phyloP scores from a whole-genome alignment of 1,140 invertebrate genomes.

The Drosophila mojavensis region DNA sequence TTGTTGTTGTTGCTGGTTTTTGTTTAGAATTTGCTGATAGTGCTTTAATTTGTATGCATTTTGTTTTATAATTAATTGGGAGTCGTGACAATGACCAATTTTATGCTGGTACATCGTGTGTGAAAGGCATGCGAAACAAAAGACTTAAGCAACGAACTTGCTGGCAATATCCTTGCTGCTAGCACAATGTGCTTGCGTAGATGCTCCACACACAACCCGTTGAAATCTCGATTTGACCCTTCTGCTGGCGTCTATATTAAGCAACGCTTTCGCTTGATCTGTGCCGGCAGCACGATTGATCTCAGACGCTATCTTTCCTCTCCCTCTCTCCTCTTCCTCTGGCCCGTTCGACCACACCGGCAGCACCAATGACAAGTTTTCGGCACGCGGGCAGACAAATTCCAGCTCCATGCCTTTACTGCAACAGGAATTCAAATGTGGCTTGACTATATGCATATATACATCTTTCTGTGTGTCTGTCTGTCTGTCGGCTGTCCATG shows the following conservation, averaged over 20 bases:
- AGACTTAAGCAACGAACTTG: conserved; percentile 71
- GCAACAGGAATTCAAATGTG: conserved; percentile 62
- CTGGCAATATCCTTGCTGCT: conserved; percentile 34
- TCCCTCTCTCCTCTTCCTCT: background rate
- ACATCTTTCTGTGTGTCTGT: conserved; percentile 4
- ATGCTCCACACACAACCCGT: background rate
- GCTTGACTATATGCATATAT: conserved; percentile 27
- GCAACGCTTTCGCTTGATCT: conserved; percentile 63
- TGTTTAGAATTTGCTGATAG: conserved; percentile 43
- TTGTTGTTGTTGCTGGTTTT: conserved; percentile 26
- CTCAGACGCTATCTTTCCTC: background rate
- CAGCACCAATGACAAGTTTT: conserved; percentile 76
- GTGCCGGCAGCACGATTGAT: conserved; percentile 43
- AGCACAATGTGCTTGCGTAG: background rate
- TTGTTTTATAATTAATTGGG: conserved; percentile 60
- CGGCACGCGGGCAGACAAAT: conserved; percentile 82
- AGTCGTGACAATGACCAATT: conserved; percentile 35
- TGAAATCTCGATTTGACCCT: conserved; percentile 26
- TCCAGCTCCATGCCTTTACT: conserved; percentile 43
- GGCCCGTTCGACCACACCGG: conserved; percentile 45
- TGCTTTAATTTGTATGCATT: conserved; percentile 41
- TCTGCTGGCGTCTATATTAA: conserved; percentile 76
- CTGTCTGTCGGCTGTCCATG: conserved; percentile 27
- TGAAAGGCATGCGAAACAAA: conserved; percentile 51
- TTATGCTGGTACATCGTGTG: conserved; percentile 50